A percentile compares a stretch with the other conserved stretches of the same genome.
Conservation (phyloP, 1,140 invertebrate species). For the Lethrus apterus region DNA sequence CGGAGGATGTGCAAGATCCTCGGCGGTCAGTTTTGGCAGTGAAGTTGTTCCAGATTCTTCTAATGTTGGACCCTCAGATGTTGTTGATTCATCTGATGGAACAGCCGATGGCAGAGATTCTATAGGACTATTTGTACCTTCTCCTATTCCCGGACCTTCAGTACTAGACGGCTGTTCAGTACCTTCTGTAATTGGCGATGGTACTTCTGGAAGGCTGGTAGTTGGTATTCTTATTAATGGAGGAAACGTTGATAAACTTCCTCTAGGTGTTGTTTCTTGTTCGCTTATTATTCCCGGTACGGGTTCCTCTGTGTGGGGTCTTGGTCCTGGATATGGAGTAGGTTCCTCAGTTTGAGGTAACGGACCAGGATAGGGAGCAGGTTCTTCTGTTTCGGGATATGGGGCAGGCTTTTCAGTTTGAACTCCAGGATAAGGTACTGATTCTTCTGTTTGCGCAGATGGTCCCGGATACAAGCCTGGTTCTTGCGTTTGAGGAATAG, state of each 20-base stretch:
- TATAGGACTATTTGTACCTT: too few species aligned
- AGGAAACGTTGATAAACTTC: background rate
- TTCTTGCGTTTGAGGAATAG: too few species aligned
- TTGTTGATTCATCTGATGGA: conserved; percentile 1
- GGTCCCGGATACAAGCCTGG: too few species aligned
- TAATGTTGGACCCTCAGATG: conserved; percentile 2
- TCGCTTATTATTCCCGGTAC: background rate
- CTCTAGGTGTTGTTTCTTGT: background rate
- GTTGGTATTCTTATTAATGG: conserved; percentile 3
- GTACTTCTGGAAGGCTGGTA: background rate
- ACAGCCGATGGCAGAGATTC: too few species aligned
- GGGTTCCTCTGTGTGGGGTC: background rate
- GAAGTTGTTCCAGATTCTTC: conserved; percentile 10
- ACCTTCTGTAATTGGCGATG: conserved; percentile 1
- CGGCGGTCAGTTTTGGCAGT: conserved; percentile 30
- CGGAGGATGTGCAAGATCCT: conserved; percentile 57
- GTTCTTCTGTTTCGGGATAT: background rate
- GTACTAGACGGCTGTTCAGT: too few species aligned
- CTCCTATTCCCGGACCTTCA: too few species aligned
- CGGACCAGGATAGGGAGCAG: background rate
- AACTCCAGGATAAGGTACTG: background rate
- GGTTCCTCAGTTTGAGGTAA: background rate
- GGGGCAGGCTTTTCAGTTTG: background rate
- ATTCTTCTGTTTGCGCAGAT: background rate
- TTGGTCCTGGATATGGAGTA: background rate